Evolutionary conservation across 2,797 vertebrate species (phyloP), one percentile per base, ranked within the genome.

Genomic region (Sibirionetta formosa): DNA sequence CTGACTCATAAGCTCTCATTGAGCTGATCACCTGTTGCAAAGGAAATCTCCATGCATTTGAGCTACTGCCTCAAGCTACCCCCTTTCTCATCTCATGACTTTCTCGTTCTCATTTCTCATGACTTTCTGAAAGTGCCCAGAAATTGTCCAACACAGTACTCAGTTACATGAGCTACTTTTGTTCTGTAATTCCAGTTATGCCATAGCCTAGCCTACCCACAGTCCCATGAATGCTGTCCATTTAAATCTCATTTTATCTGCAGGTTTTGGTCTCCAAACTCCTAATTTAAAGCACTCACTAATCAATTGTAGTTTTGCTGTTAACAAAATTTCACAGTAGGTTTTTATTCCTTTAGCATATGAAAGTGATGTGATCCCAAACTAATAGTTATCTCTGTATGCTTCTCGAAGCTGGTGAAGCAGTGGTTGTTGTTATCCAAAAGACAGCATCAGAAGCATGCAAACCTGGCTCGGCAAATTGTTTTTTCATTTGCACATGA

Each of bases 121-220:
- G 18, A 31, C 29, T 57, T 69, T 35, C 31, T 42, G 17, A 42
- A 60, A 36, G 29, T 40, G 33, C 7, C 31, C 16, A 33, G n/a
- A 71, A 58, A 33, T 5, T 33, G 19, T 75, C 17, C 17, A 29
- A 2, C 6, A 24, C 40, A 68, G 23, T 2, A 10, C 23, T 65
- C 14, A 48, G 38, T 17, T 75, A 14, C 0, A 0, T 0, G 5
- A 8, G 9, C 23, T 31, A 0, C n/a, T 56, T 18, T 3, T 4
- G 8, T 69, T 65, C 33, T 57, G 15, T 42, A 24, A n/a, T 38
- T 82, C 61, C 26, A 51, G n/a, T 1, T 9, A 81, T 17, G 11
- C 10, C 48, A 24, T 2, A 78, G 35, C 8, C 17, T 31, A 57
- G 36, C 33, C 40, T 36, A 29, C 0, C 1, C 5, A 26, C 8